A percentile compares a stretch with the other conserved stretches of the same genome.
Conservation (phyloP, 2,888 invertebrate genomes). For the Geotrupes spiniger region DNA sequence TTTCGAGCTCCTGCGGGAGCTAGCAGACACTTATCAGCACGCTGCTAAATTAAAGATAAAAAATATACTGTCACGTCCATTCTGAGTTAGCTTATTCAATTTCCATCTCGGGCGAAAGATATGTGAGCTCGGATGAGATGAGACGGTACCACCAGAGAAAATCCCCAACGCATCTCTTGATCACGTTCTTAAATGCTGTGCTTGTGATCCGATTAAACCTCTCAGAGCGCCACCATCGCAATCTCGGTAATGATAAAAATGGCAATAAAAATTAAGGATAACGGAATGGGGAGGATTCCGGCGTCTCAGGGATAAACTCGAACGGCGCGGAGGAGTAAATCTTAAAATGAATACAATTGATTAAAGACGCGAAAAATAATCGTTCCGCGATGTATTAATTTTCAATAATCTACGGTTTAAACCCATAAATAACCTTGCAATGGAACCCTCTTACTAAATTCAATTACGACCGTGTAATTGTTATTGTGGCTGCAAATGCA, state of each 20-base stretch:
- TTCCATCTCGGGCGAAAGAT: constrained; percentile 44
- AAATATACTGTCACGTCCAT: constrained; percentile 51
- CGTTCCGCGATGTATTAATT: no score
- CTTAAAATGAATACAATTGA: no score
- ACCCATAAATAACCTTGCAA: no score
- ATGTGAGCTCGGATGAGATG: constrained; percentile 42
- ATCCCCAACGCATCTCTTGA: constrained; percentile 48
- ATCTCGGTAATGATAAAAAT: constrained; percentile 53
- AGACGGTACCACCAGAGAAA: constrained; percentile 42
- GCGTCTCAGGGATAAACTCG: constrained; percentile 5
- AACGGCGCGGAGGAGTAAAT: no score
- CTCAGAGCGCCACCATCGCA: constrained; percentile 45
- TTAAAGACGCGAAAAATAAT: no score
- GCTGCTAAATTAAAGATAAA: constrained; percentile 52
- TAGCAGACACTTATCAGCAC: constrained; percentile 47
- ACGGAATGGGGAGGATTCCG: constrained; percentile 39
- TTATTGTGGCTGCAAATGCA: no score
- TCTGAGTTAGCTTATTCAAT: constrained; percentile 50
- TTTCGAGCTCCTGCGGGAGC: constrained; percentile 33
- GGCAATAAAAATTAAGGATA: constrained; percentile 53
- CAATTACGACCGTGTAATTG: no score
- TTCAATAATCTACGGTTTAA: no score
- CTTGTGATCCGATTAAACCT: constrained; percentile 50
- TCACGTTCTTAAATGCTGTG: constrained; percentile 50
- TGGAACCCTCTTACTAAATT: no score